Evolutionary conservation across 2,888 invertebrate species (phyloP).

Genomic region (Trissolcus japonicus): DNA sequence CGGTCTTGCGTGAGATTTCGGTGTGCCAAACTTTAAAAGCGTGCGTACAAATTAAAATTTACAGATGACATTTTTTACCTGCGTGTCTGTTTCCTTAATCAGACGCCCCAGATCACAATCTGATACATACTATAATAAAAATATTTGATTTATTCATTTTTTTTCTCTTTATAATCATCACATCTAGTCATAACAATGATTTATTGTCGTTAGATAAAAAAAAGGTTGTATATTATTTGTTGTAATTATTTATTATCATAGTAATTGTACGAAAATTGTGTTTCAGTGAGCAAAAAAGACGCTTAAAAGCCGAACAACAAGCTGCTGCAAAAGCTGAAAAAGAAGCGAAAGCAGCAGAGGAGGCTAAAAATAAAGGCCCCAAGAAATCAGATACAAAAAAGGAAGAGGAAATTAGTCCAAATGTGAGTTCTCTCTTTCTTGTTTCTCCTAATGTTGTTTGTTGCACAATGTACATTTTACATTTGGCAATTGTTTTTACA

Average conservation of each 20-base stretch:
- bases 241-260: too few species aligned
- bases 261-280: slow-evolving; percentile 7
- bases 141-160: neutral
- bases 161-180: neutral
- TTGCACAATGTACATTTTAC: neutral
- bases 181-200: neutral
- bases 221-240: too few species aligned
- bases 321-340: slow-evolving; percentile 93
- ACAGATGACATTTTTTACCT: neutral
- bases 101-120: too few species aligned
- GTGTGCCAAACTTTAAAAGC: slow-evolving; percentile 60
- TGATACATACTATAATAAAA: neutral
- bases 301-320: slow-evolving; percentile 94
- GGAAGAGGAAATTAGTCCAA: slow-evolving; percentile 93
- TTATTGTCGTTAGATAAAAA: neutral
- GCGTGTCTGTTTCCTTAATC: neutral
- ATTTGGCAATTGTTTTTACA: slow-evolving; percentile 62
- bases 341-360: slow-evolving; percentile 77
- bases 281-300: slow-evolving; percentile 93
- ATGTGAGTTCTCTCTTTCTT: slow-evolving; percentile 77
- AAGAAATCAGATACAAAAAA: slow-evolving; percentile 63
- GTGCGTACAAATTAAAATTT: slow-evolving; percentile 65
- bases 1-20: slow-evolving; percentile 65
- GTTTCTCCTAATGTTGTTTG: neutral
- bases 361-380: slow-evolving; percentile 63